Evolutionary conservation across 2,797 vertebrate species (phyloP).

Genomic region (Ctenochaetus hawaiiensis): DNA sequence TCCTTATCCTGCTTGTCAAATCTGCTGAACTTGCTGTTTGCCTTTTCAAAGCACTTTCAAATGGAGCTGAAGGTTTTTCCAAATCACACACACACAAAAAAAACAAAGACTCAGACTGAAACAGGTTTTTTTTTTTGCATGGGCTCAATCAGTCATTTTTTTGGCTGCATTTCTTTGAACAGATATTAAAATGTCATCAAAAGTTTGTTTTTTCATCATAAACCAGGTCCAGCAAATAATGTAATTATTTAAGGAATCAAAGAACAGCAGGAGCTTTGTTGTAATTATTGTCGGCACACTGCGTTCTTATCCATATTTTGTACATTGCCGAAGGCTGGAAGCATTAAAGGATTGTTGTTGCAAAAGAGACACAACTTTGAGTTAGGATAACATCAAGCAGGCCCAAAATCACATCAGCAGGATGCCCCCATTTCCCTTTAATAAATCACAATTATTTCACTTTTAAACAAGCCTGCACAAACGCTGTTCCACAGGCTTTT

Average conservation of each 20-base stretch:
- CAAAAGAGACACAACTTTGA: not conserved
- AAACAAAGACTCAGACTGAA: slow-evolving; percentile 17
- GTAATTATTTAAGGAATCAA: slow-evolving; percentile 19
- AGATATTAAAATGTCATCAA: slow-evolving; percentile 22
- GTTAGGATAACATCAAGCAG: not conserved
- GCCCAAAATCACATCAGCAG: slow-evolving; percentile 22
- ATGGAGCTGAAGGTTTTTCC: slow-evolving; percentile 44
- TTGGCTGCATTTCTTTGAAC: slow-evolving; percentile 11
- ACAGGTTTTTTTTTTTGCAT: slow-evolving; percentile 15
- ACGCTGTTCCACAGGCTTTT: slow-evolving; percentile 6
- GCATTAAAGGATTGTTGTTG: slow-evolving; percentile 19
- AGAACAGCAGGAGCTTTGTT: slow-evolving; percentile 28
- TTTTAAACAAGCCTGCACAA: slow-evolving; percentile 8
- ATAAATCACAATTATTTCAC: slow-evolving; percentile 8
- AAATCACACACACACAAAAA: not conserved
- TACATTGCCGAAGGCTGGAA: slow-evolving; percentile 12
- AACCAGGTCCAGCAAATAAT: slow-evolving; percentile 18
- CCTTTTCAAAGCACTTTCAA: slow-evolving; percentile 47
- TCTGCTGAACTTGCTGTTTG: slow-evolving; percentile 66
- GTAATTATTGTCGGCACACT: slow-evolving; percentile 18
- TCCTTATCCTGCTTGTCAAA: slow-evolving; percentile 69
- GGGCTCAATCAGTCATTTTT: slow-evolving; percentile 22
- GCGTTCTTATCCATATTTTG: not conserved
- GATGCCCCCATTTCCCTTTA: slow-evolving; percentile 1
- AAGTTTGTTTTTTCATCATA: slow-evolving; percentile 19